Evolutionary conservation across 2,797 vertebrate genomes (phyloP).

Genomic region (Nyctalus aviator): DNA sequence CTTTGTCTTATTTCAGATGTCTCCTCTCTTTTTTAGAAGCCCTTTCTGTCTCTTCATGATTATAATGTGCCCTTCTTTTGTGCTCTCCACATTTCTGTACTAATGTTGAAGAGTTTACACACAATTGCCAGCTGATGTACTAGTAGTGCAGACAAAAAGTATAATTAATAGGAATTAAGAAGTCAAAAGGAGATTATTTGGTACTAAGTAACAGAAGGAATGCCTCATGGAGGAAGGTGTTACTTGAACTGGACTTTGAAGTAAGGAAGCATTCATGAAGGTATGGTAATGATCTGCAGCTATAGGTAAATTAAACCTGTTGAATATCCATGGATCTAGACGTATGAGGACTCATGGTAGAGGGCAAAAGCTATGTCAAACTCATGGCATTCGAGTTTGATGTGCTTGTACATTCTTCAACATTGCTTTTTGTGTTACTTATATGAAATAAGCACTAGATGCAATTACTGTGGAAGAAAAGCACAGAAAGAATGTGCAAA

Average conservation of each 20-base stretch:
- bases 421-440: neutral
- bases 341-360: neutral
- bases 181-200: neutral
- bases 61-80: neutral
- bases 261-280: neutral
- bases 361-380: neutral
- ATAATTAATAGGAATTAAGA: constrained; percentile 22
- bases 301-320: neutral
- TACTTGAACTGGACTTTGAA: neutral
- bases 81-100: neutral
- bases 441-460: neutral
- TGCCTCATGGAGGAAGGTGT: neutral
- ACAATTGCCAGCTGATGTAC: neutral
- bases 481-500: neutral
- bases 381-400: neutral
- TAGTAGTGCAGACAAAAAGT: neutral
- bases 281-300: neutral
- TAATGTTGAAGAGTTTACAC: neutral
- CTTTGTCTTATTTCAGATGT: neutral
- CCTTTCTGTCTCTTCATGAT: constrained; percentile 17
- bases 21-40: neutral
- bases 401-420: neutral
- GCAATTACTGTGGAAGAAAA: neutral
- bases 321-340: neutral
- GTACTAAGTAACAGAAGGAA: constrained; percentile 24